Conservation (phyloP, 2,888 invertebrate genomes). For the Augochlorella aurata region DNA sequence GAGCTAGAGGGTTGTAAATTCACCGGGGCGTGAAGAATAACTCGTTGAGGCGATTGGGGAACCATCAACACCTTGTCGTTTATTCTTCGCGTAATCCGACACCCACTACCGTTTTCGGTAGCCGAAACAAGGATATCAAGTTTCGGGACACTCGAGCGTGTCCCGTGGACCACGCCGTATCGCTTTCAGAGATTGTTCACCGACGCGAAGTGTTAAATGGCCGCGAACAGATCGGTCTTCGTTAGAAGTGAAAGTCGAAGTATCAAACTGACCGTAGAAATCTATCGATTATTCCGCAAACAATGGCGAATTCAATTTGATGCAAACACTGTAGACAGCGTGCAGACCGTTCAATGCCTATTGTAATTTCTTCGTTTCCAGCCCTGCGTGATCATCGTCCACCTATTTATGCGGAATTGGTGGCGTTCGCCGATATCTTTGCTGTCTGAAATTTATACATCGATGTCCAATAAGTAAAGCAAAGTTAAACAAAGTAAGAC, state of each 20-base stretch:
- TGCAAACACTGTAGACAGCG: not conserved
- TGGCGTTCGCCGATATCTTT: too few species aligned
- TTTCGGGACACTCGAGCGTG: not conserved
- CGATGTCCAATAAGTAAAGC: too few species aligned
- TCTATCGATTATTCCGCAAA: not conserved
- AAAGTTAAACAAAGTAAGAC: too few species aligned
- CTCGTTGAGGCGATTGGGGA: not conserved
- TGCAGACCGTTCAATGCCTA: not conserved
- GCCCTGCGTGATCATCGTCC: too few species aligned
- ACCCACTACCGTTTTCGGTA: not conserved
- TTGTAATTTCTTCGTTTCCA: not conserved
- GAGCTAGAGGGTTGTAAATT: not conserved
- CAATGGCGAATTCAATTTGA: not conserved
- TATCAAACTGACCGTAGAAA: not conserved
- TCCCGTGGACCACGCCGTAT: not conserved
- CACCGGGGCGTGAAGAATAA: not conserved
- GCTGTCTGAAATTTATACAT: too few species aligned
- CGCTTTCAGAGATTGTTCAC: conserved; percentile 9
- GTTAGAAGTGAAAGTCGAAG: not conserved
- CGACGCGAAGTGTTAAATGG: not conserved
- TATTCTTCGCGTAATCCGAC: conserved; percentile 8
- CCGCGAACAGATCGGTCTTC: conserved; percentile 4
- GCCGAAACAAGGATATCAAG: not conserved
- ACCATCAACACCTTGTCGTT: conserved; percentile 5
- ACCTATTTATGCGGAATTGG: too few species aligned